Conservation (phyloP, 2,888 invertebrate genomes). For the Caenorhabditis plicata region DNA sequence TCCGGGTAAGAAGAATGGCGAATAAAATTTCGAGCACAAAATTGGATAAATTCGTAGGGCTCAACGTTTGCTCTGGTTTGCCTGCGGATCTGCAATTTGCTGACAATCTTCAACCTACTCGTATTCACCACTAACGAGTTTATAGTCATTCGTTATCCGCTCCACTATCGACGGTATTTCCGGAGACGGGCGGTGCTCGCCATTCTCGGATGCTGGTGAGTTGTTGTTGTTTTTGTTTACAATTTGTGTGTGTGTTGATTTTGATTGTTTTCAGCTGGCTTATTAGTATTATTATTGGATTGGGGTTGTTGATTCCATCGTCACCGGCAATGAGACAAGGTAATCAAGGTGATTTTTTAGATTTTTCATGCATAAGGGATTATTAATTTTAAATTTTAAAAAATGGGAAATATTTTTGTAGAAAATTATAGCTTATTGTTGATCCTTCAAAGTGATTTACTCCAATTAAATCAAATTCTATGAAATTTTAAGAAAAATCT, state of each 20-base stretch:
- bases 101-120: slow-evolving; percentile 65
- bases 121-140: slow-evolving; percentile 65
- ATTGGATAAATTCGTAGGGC: slow-evolving; percentile 37
- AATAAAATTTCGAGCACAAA: too few relatives aligned
- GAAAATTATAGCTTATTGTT: too few relatives aligned
- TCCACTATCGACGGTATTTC: slow-evolving; percentile 64
- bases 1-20: slow-evolving; percentile 32
- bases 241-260: not conserved
- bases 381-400: too few relatives aligned
- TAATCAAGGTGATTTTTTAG: not conserved
- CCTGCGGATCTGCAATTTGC: slow-evolving; percentile 60
- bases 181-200: slow-evolving; percentile 52
- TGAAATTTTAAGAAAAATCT: too few relatives aligned
- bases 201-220: slow-evolving; percentile 53
- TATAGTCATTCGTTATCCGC: slow-evolving; percentile 62
- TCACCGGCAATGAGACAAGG: not conserved
- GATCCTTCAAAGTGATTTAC: too few relatives aligned
- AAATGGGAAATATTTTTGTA: too few relatives aligned
- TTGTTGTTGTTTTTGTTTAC: not conserved
- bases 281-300: slow-evolving; percentile 54
- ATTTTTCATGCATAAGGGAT: too few relatives aligned
- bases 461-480: too few relatives aligned
- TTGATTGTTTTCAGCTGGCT: slow-evolving; percentile 54
- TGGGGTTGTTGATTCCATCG: slow-evolving; percentile 43
- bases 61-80: slow-evolving; percentile 57